Base-by-base conservation (phyloP, 2,888 invertebrate species). In the Caradrina kadenii region DNA sequence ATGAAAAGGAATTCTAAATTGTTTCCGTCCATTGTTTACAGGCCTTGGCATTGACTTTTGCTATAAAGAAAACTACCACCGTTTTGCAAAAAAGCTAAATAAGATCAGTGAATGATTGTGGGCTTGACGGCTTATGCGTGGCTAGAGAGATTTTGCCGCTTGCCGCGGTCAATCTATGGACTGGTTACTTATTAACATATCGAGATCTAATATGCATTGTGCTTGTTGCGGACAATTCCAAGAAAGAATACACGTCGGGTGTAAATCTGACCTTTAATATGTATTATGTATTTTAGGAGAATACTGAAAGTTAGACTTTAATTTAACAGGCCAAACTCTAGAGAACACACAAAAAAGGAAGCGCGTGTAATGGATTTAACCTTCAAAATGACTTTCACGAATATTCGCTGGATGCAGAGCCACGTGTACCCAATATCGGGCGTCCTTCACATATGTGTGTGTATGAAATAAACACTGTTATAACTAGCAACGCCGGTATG, bases 391-490 rank as follows among this genome's bases (percentile, higher is more conserved):
- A 68, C n/a, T 19, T 49, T 21, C n/a, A 26, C 17, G n/a, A 55
- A 55, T 53, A 58, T 69, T 45, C 6, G 22, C 49, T 22, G 6
- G 13, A 13, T 56, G 31, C 45, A 69, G 42, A 45, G 39, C 49
- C 48, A 31, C 69, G 56, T 69, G 42, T 69, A 69, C 0, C 17
- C 13, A 5, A 65, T 42, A 63, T 52, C 49, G 31, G 5, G 17
- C 26, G n/a, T 39, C 26, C 42, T n/a, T n/a, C 13, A 22, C n/a
- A 53, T 7, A 10, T 52, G 8, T 39, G 11, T 61, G 26, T 17
- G 10, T 13, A 13, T 21, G 13, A 21, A 4, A 35, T n/a, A 10
- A 7, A n/a, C 31, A 52, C 21, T 21, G 11, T 19, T 15, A 15
- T 19, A 52, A 26, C n/a, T 39, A 26, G 22, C 22, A n/a, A 39